Base-by-base conservation (phyloP, 2,113 vertebrate species). In the Melospiza georgiana region DNA sequence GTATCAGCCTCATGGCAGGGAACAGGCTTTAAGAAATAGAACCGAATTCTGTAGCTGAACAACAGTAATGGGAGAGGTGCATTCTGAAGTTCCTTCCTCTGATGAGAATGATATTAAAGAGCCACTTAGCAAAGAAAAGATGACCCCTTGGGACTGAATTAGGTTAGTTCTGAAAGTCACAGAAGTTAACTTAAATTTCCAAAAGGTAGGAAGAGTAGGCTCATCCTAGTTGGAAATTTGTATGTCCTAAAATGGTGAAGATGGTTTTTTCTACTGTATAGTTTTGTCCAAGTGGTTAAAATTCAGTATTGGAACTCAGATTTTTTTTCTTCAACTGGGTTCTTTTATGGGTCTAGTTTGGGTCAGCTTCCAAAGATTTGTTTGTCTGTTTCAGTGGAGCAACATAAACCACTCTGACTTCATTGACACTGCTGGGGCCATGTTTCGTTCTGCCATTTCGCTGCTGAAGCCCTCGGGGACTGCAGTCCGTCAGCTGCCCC, bases 361-460 rank as follows among this genome's bases (percentile, higher is more conserved):
- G 30, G 15, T 80, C 69, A 59, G 55, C 33, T 62, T 55, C 33
- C 74, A 52, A 94, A 90, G 48, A 30, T 58, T 30, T 79, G 4
- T 82, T 51, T 93, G 17, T 49, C 37, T 62, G 31, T 63, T 91
- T 83, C 96, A 99, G 99, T 99, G 99, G 99, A 99, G 98, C 96
- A 99, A 99, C n/a, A 95, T 98, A 62, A 98, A 99, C 97, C 99
- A 99, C 96, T 98, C 98, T 1, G 99, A 99, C 84, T 97, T 99
- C 93, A 97, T 99, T 7, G 98, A 99, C 89, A 97, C 98, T 5
- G 99, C 99, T 4, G 98, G 98, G 41, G 98, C 99, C 68, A 19
- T 99, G 85, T 98, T 99, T 90, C 98, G 98, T 17, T 97, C 97
- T 10, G 98, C 98, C 22, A 68, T 99, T 75, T 98, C 98, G 4